Evolutionary conservation across 2,888 invertebrate genomes (phyloP).

Genomic region (Myopa tessellatipennis): DNA sequence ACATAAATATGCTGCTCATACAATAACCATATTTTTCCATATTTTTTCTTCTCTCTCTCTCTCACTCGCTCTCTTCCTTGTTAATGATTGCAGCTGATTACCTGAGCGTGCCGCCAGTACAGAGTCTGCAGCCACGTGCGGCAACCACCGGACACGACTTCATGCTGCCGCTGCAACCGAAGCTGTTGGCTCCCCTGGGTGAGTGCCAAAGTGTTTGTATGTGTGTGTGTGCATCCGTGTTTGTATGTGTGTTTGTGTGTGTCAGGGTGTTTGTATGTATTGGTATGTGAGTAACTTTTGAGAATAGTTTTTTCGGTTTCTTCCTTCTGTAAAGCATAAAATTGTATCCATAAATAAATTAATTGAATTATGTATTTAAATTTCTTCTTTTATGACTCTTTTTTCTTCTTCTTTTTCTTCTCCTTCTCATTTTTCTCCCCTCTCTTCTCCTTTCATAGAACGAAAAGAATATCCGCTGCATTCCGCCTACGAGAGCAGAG

Average conservation of each 20-base stretch:
- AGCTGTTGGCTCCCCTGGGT: slow-evolving; percentile 70
- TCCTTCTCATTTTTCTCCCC: too few relatives aligned
- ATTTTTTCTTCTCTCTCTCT: slow-evolving; percentile 19
- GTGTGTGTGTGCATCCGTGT: slow-evolving; percentile 11
- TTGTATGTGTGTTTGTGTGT: slow-evolving; percentile 1
- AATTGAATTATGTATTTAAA: neutral
- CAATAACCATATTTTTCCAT: neutral
- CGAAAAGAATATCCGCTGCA: slow-evolving; percentile 62
- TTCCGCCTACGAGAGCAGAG: slow-evolving; percentile 55
- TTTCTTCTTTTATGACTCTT: neutral
- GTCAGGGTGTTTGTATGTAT: neutral
- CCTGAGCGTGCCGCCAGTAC: slow-evolving; percentile 68
- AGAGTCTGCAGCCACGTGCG: slow-evolving; percentile 77
- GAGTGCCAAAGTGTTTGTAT: slow-evolving; percentile 46
- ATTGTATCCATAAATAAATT: neutral
- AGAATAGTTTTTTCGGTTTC: neutral
- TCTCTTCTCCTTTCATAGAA: slow-evolving; percentile 50
- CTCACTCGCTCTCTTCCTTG: neutral
- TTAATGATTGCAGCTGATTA: slow-evolving; percentile 70
- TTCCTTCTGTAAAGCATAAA: neutral
- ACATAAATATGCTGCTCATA: slow-evolving; percentile 33
- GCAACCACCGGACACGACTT: slow-evolving; percentile 79
- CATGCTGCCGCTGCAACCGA: slow-evolving; percentile 79
- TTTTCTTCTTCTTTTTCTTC: slow-evolving; percentile 8
- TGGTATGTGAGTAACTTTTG: too few relatives aligned